Evolutionary conservation across 2,888 invertebrate genomes (phyloP).

Genomic region (Orchesella flavescens): DNA sequence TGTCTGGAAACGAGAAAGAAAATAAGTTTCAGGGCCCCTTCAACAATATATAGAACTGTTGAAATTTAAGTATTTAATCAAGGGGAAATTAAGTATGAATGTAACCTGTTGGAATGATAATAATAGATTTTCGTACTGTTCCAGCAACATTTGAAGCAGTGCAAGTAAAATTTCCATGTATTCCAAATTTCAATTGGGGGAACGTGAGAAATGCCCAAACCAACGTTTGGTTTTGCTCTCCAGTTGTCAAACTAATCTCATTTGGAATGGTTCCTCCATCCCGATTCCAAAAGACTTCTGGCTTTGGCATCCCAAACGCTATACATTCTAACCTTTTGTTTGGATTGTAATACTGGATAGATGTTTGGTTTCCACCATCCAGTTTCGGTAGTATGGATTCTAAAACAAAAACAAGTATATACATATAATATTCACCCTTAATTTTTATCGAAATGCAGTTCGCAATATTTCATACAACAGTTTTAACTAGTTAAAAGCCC

Average conservation of each 20-base stretch:
- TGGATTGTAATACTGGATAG: conserved; percentile 50
- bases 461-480: too few relatives aligned
- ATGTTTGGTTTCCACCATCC: conserved; percentile 52
- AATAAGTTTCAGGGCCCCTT: not conserved
- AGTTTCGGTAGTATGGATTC: conserved; percentile 52
- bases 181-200: conserved; percentile 44
- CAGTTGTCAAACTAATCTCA: conserved; percentile 46
- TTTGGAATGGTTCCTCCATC: conserved; percentile 57
- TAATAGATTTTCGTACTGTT: conserved; percentile 41
- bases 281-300: conserved; percentile 54
- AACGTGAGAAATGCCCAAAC: conserved; percentile 52
- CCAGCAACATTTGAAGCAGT: conserved; percentile 57
- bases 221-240: conserved; percentile 55
- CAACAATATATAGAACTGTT: too few relatives aligned
- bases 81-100: too few relatives aligned
- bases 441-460: too few relatives aligned
- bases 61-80: too few relatives aligned
- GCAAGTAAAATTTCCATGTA: conserved; percentile 60
- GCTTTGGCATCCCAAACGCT: conserved; percentile 57
- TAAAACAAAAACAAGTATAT: too few relatives aligned
- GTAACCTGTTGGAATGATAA: conserved; percentile 60
- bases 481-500: not conserved
- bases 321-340: conserved; percentile 49
- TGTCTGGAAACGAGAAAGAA: conserved; percentile 27
- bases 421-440: too few relatives aligned